Conservation (phyloP, 2,888 invertebrate species). For the Eledona agricola region DNA sequence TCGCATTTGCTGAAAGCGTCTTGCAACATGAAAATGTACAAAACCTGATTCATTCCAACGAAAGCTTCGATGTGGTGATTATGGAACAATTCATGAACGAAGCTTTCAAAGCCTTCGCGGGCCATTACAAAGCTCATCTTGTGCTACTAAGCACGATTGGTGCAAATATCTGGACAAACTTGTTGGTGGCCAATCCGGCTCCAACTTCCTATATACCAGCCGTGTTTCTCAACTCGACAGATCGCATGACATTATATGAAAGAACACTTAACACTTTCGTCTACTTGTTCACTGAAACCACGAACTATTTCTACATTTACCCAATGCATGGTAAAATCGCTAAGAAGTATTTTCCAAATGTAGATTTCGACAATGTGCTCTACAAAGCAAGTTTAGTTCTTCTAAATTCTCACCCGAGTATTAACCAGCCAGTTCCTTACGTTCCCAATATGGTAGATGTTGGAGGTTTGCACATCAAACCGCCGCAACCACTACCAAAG, state of each 20-base stretch:
- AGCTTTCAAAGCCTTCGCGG: constrained; percentile 56
- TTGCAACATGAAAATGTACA: constrained; percentile 42
- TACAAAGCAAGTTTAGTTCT: constrained; percentile 50
- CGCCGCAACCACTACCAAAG: constrained; percentile 47
- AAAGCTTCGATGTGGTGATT: constrained; percentile 54
- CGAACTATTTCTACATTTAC: no score
- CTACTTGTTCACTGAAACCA: constrained; percentile 35
- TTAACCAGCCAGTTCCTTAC: constrained; percentile 63
- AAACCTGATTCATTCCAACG: constrained; percentile 48
- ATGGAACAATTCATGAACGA: constrained; percentile 63
- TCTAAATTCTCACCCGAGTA: constrained; percentile 64
- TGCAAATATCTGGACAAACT: constrained; percentile 60
- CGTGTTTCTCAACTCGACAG: no score
- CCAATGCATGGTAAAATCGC: constrained; percentile 1
- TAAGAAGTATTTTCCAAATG: constrained; percentile 2
- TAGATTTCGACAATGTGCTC: constrained; percentile 43
- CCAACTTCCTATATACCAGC: constrained; percentile 65
- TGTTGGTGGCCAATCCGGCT: constrained; percentile 62
- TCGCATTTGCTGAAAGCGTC: no score
- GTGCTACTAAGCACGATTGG: constrained; percentile 58
- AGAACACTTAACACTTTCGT: not conserved
- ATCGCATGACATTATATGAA: not conserved
- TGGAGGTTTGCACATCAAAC: constrained; percentile 64
- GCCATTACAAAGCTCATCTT: constrained; percentile 49
- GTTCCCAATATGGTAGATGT: constrained; percentile 67